A percentile compares a stretch with the other conserved stretches of the same genome.
Evolutionary conservation across 1,140 invertebrate species (phyloP).

Genomic region (Lucilia sericata): DNA sequence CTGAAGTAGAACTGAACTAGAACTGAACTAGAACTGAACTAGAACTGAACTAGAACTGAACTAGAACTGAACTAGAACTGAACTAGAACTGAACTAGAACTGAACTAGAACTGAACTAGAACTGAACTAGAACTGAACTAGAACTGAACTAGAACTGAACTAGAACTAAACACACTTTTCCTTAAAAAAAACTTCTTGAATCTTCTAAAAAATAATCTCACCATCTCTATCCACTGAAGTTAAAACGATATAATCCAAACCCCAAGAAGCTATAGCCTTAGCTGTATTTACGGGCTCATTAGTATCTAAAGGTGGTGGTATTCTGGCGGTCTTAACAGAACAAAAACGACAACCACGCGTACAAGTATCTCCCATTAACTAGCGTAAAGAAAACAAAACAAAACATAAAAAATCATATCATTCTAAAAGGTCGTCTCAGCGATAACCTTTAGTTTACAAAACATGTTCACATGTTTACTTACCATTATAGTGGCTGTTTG

Average conservation of each 20-base stretch:
- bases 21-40: too few relatives aligned
- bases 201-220: too few relatives aligned
- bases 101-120: too few relatives aligned
- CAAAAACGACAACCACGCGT: slow-evolving; percentile 96
- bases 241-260: slow-evolving; percentile 96
- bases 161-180: not conserved
- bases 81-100: too few relatives aligned
- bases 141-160: too few relatives aligned
- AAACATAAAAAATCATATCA: slow-evolving; percentile 17
- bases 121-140: not conserved
- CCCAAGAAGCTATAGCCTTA: slow-evolving; percentile 92
- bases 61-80: too few relatives aligned
- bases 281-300: slow-evolving; percentile 95
- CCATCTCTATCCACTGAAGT: slow-evolving; percentile 98
- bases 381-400: slow-evolving; percentile 52
- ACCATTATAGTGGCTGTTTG: slow-evolving; percentile 94
- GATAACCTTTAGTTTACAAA: too few relatives aligned
- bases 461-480: slow-evolving; percentile 47
- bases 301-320: slow-evolving; percentile 91
- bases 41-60: not conserved
- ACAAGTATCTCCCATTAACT: slow-evolving; percentile 94
- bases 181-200: too few relatives aligned
- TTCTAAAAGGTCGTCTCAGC: not conserved
- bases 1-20: too few relatives aligned
- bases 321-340: slow-evolving; percentile 95